Percentiles rank a stretch among this genome's conserved stretches.
phyloP scores from a whole-genome alignment of 2,113 vertebrate species.

The Atlantisia rogersi region DNA sequence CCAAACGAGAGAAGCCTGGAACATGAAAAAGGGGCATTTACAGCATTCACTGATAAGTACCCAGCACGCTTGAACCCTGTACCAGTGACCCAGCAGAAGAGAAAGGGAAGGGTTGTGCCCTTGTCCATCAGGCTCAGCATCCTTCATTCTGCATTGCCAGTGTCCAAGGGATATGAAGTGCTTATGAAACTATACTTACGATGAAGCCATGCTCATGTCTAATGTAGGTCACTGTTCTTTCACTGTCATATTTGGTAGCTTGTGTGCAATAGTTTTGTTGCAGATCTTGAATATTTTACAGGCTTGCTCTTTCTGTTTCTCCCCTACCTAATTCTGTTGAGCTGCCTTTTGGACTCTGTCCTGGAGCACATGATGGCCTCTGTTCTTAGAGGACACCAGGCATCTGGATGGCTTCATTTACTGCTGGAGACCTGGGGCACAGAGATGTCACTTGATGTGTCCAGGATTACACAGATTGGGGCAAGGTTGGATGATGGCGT shows the following conservation, averaged over 20 bases:
- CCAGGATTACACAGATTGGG: not conserved
- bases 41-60: not conserved
- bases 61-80: not conserved
- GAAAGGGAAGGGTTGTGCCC: not conserved
- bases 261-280: not conserved
- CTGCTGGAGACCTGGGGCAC: not conserved
- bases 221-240: conserved; percentile 45
- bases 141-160: not conserved
- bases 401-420: not conserved
- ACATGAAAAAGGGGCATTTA: fast-evolving
- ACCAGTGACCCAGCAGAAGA: not conserved
- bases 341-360: not conserved
- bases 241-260: not conserved
- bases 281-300: not conserved
- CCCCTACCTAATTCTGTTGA: not conserved
- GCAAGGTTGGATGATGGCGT: not conserved
- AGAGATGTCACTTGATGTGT: not conserved
- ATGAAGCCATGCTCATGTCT: not conserved
- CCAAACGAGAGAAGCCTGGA: not conserved
- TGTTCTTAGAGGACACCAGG: not conserved
- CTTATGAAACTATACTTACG: not conserved
- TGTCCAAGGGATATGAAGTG: not conserved
- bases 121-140: not conserved
- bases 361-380: not conserved
- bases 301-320: not conserved